Conservation (phyloP, 2,797 vertebrate species). For the Gila robusta region DNA sequence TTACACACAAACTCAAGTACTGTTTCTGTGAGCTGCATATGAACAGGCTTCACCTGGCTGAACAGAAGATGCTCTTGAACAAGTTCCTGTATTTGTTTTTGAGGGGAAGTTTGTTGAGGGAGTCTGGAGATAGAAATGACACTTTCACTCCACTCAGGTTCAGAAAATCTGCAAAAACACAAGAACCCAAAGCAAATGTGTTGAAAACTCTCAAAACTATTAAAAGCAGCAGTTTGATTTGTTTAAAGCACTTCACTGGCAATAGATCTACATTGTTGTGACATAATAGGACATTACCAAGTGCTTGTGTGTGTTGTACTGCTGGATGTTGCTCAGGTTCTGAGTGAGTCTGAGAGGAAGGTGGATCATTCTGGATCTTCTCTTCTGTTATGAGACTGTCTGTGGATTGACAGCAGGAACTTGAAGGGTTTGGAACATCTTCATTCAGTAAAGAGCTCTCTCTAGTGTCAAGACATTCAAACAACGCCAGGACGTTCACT, state of each 20-base stretch:
- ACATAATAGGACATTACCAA: slow-evolving; percentile 15
- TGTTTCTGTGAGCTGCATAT: background rate
- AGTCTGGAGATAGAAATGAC: slow-evolving; percentile 84
- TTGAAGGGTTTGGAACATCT: background rate
- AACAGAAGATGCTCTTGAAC: slow-evolving; percentile 84
- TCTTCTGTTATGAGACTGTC: background rate
- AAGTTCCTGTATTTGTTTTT: slow-evolving; percentile 78
- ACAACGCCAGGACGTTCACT: slow-evolving; percentile 81
- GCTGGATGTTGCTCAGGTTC: background rate
- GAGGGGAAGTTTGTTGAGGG: slow-evolving; percentile 78
- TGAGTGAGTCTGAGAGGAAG: background rate
- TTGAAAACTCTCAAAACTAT: background rate
- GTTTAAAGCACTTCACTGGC: background rate
- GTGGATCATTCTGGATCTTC: background rate
- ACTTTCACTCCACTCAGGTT: slow-evolving; percentile 74
- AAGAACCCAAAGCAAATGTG: background rate
- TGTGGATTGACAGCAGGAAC: background rate
- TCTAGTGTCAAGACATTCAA: slow-evolving; percentile 77
- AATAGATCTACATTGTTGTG: background rate
- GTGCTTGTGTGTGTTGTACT: slow-evolving; percentile 28
- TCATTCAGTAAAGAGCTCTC: slow-evolving; percentile 51
- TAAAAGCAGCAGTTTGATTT: background rate
- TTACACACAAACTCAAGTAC: background rate
- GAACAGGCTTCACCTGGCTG: slow-evolving; percentile 78
- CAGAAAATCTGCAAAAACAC: slow-evolving; percentile 74